These are phyloP conservation scores for Liparis tanakae DNA, from an alignment of 2,797 vertebrate genomes.

Conservation along the genomic window DNA sequence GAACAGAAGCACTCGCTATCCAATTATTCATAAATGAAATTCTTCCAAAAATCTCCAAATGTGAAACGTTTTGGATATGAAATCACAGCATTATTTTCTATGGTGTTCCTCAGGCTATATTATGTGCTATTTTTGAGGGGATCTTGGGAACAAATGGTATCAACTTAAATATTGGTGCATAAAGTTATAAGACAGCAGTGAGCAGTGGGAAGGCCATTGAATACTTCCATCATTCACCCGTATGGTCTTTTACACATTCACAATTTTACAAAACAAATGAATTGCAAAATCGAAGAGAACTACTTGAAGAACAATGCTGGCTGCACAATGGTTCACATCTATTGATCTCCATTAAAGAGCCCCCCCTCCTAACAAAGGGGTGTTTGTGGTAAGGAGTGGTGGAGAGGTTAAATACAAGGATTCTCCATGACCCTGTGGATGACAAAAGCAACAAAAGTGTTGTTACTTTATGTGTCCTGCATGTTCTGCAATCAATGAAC, in stretches of 20 bases:
- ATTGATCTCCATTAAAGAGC: too few species aligned
- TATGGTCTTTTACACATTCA: too few species aligned
- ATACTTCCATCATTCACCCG: background rate
- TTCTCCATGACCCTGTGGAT: constrained; percentile 8
- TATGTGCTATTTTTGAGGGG: background rate
- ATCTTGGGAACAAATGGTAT: too few species aligned
- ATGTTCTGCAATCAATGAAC: background rate
- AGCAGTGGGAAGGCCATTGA: background rate
- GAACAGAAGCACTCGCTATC: too few species aligned
- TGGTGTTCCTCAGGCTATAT: background rate
- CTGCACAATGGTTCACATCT: too few species aligned
- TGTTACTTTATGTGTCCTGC: background rate
- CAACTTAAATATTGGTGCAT: background rate
- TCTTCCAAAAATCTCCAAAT: too few species aligned
- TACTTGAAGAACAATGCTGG: too few species aligned
- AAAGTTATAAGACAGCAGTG: background rate
- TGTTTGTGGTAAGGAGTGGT: too few species aligned
- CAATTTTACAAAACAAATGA: too few species aligned
- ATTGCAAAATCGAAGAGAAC: too few species aligned
- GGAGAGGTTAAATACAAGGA: background rate
- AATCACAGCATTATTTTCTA: background rate
- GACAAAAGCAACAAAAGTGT: background rate
- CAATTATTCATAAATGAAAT: too few species aligned
- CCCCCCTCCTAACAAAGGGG: too few species aligned
- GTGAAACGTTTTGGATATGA: background rate